A percentile compares a stretch with the other conserved stretches of the same genome.
phyloP scores from a whole-genome alignment of 2,113 vertebrate genomes.

The Quiscalus mexicanus region DNA sequence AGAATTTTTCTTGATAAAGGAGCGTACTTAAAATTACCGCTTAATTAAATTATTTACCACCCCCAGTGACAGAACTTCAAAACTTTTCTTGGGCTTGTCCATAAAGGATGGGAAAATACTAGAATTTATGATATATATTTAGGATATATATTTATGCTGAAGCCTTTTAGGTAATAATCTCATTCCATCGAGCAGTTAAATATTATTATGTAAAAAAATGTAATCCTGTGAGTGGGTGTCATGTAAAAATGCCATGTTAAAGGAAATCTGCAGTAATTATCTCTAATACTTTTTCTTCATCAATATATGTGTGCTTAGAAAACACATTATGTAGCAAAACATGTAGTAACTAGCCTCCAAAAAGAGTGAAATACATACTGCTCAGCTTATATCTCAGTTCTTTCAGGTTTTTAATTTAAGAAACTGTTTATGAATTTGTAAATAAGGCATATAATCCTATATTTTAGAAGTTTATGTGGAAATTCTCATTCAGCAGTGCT shows the following conservation, averaged over 20 bases:
- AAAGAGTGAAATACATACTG: neutral
- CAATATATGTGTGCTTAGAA: conserved; percentile 36
- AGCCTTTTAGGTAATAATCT: conserved; percentile 44
- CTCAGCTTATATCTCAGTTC: neutral
- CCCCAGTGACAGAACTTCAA: neutral
- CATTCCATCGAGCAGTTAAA: conserved; percentile 48
- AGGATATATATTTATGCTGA: neutral
- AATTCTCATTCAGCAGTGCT: neutral
- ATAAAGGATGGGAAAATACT: neutral
- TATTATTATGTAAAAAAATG: conserved; percentile 64
- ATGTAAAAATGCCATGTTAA: conserved; percentile 47
- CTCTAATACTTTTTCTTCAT: conserved; percentile 45
- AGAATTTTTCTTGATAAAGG: neutral
- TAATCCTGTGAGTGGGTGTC: conserved; percentile 31
- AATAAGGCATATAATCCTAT: neutral
- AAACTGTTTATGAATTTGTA: neutral
- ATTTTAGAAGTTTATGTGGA: neutral
- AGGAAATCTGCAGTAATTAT: conserved; percentile 47
- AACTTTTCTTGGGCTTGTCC: neutral
- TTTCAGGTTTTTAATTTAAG: neutral
- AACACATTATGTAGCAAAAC: conserved; percentile 4
- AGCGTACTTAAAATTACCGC: neutral
- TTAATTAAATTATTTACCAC: conserved; percentile 27
- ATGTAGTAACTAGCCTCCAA: neutral
- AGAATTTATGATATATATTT: neutral